Percentiles rank a stretch among this genome's conserved stretches.
These are phyloP conservation scores for Papilio aristodemus DNA, from an alignment of 1,140 invertebrate species.

Conservation along the genomic window DNA sequence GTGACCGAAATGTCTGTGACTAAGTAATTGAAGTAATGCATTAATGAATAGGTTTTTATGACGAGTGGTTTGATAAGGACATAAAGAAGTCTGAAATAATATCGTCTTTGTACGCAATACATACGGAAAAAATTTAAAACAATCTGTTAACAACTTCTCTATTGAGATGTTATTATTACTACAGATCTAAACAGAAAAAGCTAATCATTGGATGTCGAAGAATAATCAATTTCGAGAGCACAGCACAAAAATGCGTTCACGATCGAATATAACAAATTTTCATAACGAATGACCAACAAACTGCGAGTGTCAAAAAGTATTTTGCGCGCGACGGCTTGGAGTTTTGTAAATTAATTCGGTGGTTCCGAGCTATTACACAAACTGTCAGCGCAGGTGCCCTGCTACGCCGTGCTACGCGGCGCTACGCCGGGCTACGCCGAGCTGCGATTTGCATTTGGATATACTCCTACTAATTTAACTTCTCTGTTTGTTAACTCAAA, in stretches of 20 bases:
- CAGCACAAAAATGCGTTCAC: conserved; percentile 23
- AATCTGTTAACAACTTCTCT: no score
- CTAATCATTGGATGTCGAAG: background rate
- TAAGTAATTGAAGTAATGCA: no score
- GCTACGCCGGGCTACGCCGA: conserved; percentile 52
- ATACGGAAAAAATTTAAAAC: no score
- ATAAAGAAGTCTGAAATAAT: no score
- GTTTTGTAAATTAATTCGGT: conserved; percentile 78
- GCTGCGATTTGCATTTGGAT: conserved; percentile 73
- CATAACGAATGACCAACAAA: conserved; percentile 39
- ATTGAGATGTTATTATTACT: background rate
- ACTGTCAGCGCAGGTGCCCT: conserved; percentile 75
- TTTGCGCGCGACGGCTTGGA: conserved; percentile 65
- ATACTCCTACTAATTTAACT: conserved; percentile 77
- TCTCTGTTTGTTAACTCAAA: conserved; percentile 69
- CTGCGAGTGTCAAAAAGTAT: conserved; percentile 67
- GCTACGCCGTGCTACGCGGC: conserved; percentile 39
- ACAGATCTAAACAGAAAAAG: background rate
- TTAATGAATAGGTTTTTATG: no score
- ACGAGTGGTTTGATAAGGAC: no score
- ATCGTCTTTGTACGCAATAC: no score
- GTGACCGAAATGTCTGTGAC: no score
- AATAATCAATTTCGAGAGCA: conserved; percentile 25
- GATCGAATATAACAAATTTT: conserved; percentile 33
- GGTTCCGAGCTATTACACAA: conserved; percentile 76